These are phyloP conservation scores for Oxytorus armatus DNA, from an alignment of 2,888 invertebrate species.

Conservation along the genomic window DNA sequence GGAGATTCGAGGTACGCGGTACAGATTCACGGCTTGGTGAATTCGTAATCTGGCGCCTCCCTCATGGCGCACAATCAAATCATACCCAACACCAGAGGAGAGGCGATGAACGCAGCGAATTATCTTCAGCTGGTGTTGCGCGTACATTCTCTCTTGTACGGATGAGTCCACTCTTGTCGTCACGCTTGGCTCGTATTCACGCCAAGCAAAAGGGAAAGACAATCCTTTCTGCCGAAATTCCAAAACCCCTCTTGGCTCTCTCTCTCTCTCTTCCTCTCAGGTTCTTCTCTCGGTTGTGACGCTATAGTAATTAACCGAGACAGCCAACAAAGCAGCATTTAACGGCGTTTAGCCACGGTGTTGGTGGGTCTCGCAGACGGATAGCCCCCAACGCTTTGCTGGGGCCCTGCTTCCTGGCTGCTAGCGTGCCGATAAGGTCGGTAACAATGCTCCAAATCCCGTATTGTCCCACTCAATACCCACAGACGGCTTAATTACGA, in stretches of 20 bases:
- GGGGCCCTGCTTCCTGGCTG: slow-evolving; percentile 70
- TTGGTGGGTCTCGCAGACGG: slow-evolving; percentile 63
- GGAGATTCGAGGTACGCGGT: slow-evolving; percentile 21
- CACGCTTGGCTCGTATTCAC: slow-evolving; percentile 10
- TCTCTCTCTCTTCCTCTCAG: slow-evolving; percentile 38
- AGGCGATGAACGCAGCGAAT: slow-evolving; percentile 42
- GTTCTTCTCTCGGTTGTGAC: slow-evolving; percentile 48
- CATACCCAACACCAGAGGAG: slow-evolving; percentile 4
- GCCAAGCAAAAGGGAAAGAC: slow-evolving; percentile 51
- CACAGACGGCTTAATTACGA: slow-evolving; percentile 80
- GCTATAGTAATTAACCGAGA: slow-evolving; percentile 80
- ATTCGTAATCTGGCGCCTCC: slow-evolving; percentile 12
- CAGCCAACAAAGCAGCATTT: slow-evolving; percentile 81
- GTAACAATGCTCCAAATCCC: slow-evolving; percentile 81
- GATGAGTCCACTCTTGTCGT: slow-evolving; percentile 33
- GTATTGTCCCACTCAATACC: slow-evolving; percentile 79
- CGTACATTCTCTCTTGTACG: slow-evolving; percentile 20
- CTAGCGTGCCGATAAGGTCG: slow-evolving; percentile 77
- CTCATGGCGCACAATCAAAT: slow-evolving; percentile 39
- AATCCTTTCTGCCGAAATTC: slow-evolving; percentile 58
- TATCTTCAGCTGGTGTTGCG: slow-evolving; percentile 36
- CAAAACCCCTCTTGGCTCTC: slow-evolving; percentile 31
- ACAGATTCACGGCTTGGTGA: slow-evolving; percentile 37
- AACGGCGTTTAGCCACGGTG: slow-evolving; percentile 76
- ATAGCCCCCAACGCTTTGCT: slow-evolving; percentile 63